These are phyloP conservation scores for Sarcophaga carnaria DNA, from an alignment of 2,888 invertebrate genomes.

Conservation along the genomic window DNA sequence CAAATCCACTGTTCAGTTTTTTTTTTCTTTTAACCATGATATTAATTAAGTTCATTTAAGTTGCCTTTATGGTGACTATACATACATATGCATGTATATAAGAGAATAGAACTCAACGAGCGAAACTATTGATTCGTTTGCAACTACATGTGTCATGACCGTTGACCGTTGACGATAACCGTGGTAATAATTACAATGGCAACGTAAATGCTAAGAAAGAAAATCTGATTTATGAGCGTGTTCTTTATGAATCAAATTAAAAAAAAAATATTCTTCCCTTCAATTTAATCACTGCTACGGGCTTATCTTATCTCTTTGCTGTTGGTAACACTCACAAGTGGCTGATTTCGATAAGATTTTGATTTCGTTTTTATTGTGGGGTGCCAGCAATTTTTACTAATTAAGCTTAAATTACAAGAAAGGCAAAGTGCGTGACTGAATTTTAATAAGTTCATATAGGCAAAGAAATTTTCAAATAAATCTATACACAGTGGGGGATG, in stretches of 20 bases:
- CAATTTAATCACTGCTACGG: not conserved
- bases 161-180: too few species aligned
- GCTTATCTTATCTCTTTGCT: conserved; percentile 25
- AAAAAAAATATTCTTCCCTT: not conserved
- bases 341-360: conserved; percentile 51
- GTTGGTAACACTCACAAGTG: conserved; percentile 11
- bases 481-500: not conserved
- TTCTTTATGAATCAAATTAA: not conserved
- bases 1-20: not conserved
- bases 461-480: not conserved
- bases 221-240: conserved; percentile 1
- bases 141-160: too few species aligned
- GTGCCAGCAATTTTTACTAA: conserved; percentile 39
- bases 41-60: conserved; percentile 1
- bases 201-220: not conserved
- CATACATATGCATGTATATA: too few species aligned
- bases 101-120: too few species aligned
- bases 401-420: conserved; percentile 53
- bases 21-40: not conserved
- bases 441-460: conserved; percentile 46
- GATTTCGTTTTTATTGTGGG: not conserved
- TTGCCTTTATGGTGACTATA: not conserved
- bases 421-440: conserved; percentile 46
- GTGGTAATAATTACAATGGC: too few species aligned
- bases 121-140: not conserved